Evolutionary conservation across 2,888 invertebrate genomes (phyloP).

Genomic region (Monoplex corrugatus): DNA sequence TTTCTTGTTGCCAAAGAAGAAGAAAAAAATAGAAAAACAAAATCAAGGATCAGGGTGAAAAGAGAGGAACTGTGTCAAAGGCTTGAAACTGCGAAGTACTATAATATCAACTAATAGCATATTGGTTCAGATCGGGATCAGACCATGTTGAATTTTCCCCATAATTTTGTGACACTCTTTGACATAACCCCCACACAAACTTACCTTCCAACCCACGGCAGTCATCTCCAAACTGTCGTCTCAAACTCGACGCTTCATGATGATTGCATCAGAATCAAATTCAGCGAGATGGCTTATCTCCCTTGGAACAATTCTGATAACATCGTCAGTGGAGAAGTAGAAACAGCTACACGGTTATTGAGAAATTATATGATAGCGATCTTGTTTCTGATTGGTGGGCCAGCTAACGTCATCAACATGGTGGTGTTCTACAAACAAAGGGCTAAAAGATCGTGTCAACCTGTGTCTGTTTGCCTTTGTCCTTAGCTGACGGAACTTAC

Average conservation of each 20-base stretch:
- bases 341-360: neutral
- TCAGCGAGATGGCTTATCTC: neutral
- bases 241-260: neutral
- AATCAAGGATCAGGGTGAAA: too few relatives aligned
- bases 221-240: too few relatives aligned
- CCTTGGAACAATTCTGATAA: constrained; percentile 19
- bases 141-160: too few relatives aligned
- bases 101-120: too few relatives aligned
- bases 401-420: neutral
- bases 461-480: neutral
- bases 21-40: too few relatives aligned
- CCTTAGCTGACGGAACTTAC: neutral
- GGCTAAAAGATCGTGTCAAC: neutral
- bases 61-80: too few relatives aligned
- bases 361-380: neutral
- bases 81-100: too few relatives aligned
- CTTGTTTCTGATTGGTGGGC: neutral
- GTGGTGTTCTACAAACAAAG: neutral
- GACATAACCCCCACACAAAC: too few relatives aligned
- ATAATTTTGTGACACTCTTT: too few relatives aligned
- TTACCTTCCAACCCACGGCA: too few relatives aligned
- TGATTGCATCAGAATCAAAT: neutral
- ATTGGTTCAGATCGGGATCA: too few relatives aligned
- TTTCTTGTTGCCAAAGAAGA: too few relatives aligned
- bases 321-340: constrained; percentile 13